Percentiles rank a stretch among this genome's conserved stretches.
These are phyloP conservation scores for Leucosticte australis DNA, from an alignment of 2,113 vertebrate species.

Conservation along the genomic window DNA sequence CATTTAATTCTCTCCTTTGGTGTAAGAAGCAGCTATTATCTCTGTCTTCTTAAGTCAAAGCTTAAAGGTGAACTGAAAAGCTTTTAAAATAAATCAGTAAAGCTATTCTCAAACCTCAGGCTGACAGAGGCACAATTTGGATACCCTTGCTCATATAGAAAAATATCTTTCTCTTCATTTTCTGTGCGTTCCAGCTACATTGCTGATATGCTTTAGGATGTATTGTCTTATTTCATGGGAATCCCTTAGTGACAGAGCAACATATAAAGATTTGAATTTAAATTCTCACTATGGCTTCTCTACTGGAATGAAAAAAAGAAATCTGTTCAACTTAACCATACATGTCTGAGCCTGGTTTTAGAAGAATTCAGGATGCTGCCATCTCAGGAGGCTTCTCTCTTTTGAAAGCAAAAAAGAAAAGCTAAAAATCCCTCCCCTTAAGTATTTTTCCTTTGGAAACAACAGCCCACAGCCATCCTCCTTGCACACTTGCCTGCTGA, in stretches of 20 bases:
- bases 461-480: neutral
- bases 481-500: neutral
- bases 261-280: neutral
- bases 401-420: neutral
- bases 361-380: neutral
- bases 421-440: neutral
- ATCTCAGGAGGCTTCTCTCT: neutral
- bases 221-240: neutral
- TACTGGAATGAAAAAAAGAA: neutral
- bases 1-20: slow-evolving; percentile 52
- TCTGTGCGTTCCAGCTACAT: neutral
- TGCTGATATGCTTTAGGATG: neutral
- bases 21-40: slow-evolving; percentile 47
- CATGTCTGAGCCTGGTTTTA: neutral
- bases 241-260: neutral
- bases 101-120: slow-evolving; percentile 22
- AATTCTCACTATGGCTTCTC: neutral
- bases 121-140: slow-evolving; percentile 19
- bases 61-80: slow-evolving; percentile 67
- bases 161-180: slow-evolving; percentile 9
- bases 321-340: neutral
- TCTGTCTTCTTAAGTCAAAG: slow-evolving; percentile 54
- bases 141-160: neutral
- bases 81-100: slow-evolving; percentile 61
- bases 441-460: slow-evolving; percentile 18